Evolutionary conservation across 64 coral and sea anemone genomes (phyloP), one percentile per base, ranked within the genome.

Genomic region (Porites australiensis): DNA sequence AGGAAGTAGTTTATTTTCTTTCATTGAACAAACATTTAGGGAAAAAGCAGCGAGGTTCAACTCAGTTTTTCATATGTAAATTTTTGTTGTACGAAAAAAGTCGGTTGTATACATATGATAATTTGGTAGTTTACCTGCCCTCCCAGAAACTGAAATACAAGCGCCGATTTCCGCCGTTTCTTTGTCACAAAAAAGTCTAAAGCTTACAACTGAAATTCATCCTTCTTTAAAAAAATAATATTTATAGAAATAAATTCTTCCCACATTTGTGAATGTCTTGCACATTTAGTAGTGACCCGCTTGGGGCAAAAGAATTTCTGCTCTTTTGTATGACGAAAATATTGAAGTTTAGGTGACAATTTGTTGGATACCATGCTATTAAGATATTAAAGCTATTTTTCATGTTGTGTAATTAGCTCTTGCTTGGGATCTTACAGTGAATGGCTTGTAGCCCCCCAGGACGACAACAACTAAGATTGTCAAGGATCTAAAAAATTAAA

Each of bases 401-500:
- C 73, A 18, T 18, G 4, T 37, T 4, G 7, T 76, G 1, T 44
- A 13, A 14, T 76, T 76, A 16, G 47, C 46, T 6, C 6, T 47
- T 3, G 73, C 14, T 6, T 2, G 14, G 54, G 54, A 3, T 57
- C 54, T 57, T 57, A 7, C 54, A 57, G 54, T 57, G 54, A 70
- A 22, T 23, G 16, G 19, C 22, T 70, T 70, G 66, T 19, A 22
- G 13, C 77, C 77, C 77, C 77, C 77, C 77, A 80, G 77, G 77
- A 14, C 3, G 77, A 21, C 9, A 14, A 74, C 16, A 20, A 44
- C 50, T 21, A 80, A 80, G 61, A 80, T 80, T 80, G 77, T 80
- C 77, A 80, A 80, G 44, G 53, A 61, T 80, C 77, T 80, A 3
- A 46, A 79, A 79, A 79, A 53, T 79, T 79, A 79, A 79, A 57